Base-by-base conservation (phyloP, 2,113 vertebrate genomes). In the Penelope pileata region DNA sequence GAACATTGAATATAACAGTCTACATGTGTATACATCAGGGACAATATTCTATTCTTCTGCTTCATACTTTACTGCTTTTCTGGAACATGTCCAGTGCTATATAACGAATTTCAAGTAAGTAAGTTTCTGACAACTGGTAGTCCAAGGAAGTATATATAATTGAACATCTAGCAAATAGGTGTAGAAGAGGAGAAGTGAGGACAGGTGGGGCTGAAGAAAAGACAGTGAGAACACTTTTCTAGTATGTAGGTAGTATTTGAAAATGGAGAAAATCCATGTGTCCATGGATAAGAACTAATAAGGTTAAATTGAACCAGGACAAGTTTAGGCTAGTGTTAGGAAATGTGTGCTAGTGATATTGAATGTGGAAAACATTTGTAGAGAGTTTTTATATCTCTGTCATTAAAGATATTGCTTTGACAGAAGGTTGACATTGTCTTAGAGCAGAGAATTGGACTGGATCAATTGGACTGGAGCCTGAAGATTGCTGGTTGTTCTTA, bases 21-120 rank as follows among this genome's bases (percentile, higher is more conserved):
- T n/a, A 8, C 8, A 50, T 15, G 7, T 45, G 6, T 5, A 11
- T 0, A 0, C 27, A 8, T 54, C 42, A 27, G 18, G 12, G 32
- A 22, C 7, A 7, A 3, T 23, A 12, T n/a, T 86, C 6, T 38
- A 10, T 24, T 3, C 22, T 83, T 12, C 12, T 36, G 14, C 17
- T 75, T 16, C 3, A 5, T 48, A 8, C 7, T 54, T 1, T 1
- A 32, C 30, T 6, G 2, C 7, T 42, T 0, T 1, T 4, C 7
- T 63, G 17, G 34, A 8, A 0, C 56, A 4, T 22, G 4, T 45
- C 76, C 13, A 9, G 2, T 88, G 86, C 40, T 68, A 6, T 21
- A 2, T 13, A 60, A 34, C 2, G 32, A 27, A 38, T 11, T 75
- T 86, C 4, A 51, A 8, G 34, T 16, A 51, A 8, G 34, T 16